Percentiles rank a stretch among this genome's conserved stretches.
Evolutionary conservation across 2,888 invertebrate genomes (phyloP).

Genomic region (Cerceris ruficornis): DNA sequence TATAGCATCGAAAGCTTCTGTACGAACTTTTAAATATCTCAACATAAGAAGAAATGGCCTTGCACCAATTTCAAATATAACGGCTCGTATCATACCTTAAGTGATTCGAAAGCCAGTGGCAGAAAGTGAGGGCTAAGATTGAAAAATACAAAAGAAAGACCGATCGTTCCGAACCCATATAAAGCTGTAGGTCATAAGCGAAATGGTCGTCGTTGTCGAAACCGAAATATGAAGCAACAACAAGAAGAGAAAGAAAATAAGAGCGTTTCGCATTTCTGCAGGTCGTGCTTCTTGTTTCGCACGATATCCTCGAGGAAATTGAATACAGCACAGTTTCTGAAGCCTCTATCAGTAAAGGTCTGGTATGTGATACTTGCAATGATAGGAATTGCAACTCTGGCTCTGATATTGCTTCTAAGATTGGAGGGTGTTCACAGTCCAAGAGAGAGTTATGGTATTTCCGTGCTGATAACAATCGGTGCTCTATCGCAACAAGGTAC

Average conservation of each 20-base stretch:
- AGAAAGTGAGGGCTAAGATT: no score
- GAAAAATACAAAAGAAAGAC: no score
- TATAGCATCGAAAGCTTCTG: no score
- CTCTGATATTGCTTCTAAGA: slow-evolving; percentile 58
- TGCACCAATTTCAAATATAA: no score
- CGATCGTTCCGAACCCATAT: no score
- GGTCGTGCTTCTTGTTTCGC: slow-evolving; percentile 72
- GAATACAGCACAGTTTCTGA: slow-evolving; percentile 64
- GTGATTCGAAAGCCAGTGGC: no score
- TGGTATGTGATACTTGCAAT: slow-evolving; percentile 66
- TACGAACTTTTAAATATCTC: no score
- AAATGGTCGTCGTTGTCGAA: no score
- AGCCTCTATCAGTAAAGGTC: slow-evolving; percentile 63
- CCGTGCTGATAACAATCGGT: slow-evolving; percentile 65
- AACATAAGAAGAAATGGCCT: no score
- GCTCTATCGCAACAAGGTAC: slow-evolving; percentile 73
- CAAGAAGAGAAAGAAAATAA: neutral
- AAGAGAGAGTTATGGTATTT: slow-evolving; percentile 58
- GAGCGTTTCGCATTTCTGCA: slow-evolving; percentile 16
- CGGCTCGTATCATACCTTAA: no score
- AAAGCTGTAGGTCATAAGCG: no score
- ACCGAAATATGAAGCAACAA: neutral
- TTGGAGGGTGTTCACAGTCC: slow-evolving; percentile 57
- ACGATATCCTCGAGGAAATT: slow-evolving; percentile 66
- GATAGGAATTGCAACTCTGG: slow-evolving; percentile 42